phyloP scores from a whole-genome alignment of 2,113 vertebrate genomes.

The Coptodon rendalli region DNA sequence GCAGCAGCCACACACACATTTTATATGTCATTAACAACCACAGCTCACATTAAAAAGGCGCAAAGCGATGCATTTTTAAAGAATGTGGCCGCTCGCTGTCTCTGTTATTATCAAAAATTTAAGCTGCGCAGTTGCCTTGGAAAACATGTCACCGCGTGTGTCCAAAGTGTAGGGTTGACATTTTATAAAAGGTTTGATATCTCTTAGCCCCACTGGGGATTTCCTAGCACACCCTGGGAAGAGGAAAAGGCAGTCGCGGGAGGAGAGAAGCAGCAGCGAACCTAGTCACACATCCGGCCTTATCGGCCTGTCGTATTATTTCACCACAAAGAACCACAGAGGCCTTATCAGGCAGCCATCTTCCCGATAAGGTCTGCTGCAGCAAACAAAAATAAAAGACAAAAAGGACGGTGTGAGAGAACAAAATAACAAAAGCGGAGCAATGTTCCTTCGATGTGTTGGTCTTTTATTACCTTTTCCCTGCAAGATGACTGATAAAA shows the following conservation, averaged over 20 bases:
- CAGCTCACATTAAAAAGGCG: not conserved
- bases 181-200: constrained; percentile 41
- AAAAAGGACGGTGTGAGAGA: constrained; percentile 33
- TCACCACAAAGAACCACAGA: constrained; percentile 53
- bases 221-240: not conserved
- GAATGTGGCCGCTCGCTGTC: not conserved
- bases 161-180: not conserved
- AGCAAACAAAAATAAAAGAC: constrained; percentile 63
- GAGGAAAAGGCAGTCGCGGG: not conserved
- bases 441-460: constrained; percentile 20
- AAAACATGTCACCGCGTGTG: not conserved
- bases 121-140: not conserved
- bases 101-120: not conserved
- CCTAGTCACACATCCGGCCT: constrained; percentile 41
- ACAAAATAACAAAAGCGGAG: constrained; percentile 46
- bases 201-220: constrained; percentile 25
- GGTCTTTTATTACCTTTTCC: constrained; percentile 60
- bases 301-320: constrained; percentile 56
- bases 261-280: constrained; percentile 22
- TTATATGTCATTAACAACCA: not conserved
- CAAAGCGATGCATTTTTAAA: not conserved
- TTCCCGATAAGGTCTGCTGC: constrained; percentile 50
- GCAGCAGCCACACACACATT: not conserved
- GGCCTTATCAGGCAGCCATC: constrained; percentile 58
- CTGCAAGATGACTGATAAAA: constrained; percentile 67